These are phyloP conservation scores for Akabosia matsudoensis DNA, from an alignment of 1,140 invertebrate genomes.

Conservation along the genomic window DNA sequence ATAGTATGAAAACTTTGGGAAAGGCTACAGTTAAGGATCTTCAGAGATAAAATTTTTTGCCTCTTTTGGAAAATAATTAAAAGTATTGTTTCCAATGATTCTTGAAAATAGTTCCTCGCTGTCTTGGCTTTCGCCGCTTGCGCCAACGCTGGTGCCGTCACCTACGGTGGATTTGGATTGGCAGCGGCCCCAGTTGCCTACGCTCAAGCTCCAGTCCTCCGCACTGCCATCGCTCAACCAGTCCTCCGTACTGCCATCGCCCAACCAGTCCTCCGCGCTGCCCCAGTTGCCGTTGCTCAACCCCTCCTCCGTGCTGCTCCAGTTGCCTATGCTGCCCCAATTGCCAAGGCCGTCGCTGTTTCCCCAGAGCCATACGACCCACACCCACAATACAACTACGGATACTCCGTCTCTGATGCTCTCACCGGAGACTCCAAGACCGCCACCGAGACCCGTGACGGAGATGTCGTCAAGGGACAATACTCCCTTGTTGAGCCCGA, in stretches of 20 bases:
- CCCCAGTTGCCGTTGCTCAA: not conserved
- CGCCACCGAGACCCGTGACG: too few relatives aligned
- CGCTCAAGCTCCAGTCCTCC: not conserved
- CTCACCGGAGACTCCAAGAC: conserved; percentile 47
- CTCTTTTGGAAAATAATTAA: not conserved
- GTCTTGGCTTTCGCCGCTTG: not conserved
- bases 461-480: conserved; percentile 56
- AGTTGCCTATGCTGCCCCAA: not conserved
- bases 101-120: conserved; percentile 1
- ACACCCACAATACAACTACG: conserved; percentile 36
- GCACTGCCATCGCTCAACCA: not conserved
- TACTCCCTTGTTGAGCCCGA: conserved; percentile 71
- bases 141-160: conserved; percentile 33
- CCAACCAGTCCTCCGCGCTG: not conserved
- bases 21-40: not conserved
- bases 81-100: not conserved
- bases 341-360: conserved; percentile 12
- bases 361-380: conserved; percentile 35
- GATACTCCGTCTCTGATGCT: conserved; percentile 34
- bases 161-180: conserved; percentile 24
- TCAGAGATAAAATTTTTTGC: not conserved
- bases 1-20: not conserved
- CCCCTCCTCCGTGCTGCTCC: not conserved
- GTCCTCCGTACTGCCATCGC: not conserved
- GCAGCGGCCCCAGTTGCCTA: conserved; percentile 33